A percentile compares a stretch with the other conserved stretches of the same genome.
phyloP scores from a whole-genome alignment of 2,113 vertebrate species.

The Steatornis caripensis region DNA sequence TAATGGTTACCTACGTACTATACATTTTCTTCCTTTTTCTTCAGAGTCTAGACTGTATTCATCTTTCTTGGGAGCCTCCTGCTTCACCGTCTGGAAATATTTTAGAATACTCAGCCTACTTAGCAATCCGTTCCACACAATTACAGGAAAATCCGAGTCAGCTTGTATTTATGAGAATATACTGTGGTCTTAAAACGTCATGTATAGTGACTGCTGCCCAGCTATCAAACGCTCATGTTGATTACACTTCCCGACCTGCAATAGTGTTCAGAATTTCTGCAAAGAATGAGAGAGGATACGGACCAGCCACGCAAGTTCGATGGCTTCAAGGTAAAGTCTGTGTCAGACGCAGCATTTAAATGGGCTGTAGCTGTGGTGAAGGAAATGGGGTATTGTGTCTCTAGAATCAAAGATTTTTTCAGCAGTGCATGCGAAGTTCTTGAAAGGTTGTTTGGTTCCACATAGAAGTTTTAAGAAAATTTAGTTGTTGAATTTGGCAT shows the following conservation, averaged over 20 bases:
- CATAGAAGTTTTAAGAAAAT: background rate
- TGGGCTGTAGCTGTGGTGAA: background rate
- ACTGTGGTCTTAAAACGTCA: constrained; percentile 90
- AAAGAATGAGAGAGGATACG: constrained; percentile 96
- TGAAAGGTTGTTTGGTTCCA: background rate
- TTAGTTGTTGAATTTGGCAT: background rate
- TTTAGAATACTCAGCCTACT: constrained; percentile 93
- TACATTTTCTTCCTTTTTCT: background rate
- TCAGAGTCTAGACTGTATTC: constrained; percentile 88
- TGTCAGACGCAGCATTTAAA: background rate
- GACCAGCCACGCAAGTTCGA: constrained; percentile 95
- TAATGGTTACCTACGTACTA: background rate
- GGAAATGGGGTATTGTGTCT: background rate
- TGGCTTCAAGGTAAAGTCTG: constrained; percentile 90
- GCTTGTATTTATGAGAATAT: constrained; percentile 93
- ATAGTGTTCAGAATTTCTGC: constrained; percentile 96
- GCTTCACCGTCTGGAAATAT: constrained; percentile 91
- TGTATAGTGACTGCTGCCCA: constrained; percentile 85
- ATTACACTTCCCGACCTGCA: constrained; percentile 89
- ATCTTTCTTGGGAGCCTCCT: constrained; percentile 97
- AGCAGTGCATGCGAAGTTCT: background rate
- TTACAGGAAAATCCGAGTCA: constrained; percentile 79
- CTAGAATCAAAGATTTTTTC: background rate
- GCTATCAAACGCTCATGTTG: constrained; percentile 90
- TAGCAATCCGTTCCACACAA: constrained; percentile 89